phyloP scores from a whole-genome alignment of 2,888 invertebrate genomes.

The Entomobrya proxima region DNA sequence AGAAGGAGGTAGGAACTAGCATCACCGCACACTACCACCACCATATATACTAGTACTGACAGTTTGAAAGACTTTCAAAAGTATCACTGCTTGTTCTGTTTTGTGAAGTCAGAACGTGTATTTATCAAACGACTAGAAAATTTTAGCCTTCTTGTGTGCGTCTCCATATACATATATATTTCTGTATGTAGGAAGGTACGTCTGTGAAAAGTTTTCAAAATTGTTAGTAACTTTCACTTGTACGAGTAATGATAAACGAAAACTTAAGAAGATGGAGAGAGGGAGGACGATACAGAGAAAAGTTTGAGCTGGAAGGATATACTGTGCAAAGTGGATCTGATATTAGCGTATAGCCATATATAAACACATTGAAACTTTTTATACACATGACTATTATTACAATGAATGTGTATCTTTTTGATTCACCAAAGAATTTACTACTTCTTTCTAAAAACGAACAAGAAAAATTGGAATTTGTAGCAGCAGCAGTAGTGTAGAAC shows the following conservation, averaged over 20 bases:
- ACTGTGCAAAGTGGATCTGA: not conserved
- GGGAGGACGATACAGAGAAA: conserved; percentile 27
- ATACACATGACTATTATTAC: not conserved
- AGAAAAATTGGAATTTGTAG: not conserved
- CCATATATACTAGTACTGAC: not conserved
- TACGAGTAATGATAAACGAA: conserved; percentile 50
- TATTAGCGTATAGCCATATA: not conserved
- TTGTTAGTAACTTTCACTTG: conserved; percentile 45
- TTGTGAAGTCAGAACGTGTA: conserved; percentile 19
- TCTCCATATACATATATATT: not conserved
- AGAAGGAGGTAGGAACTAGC: not conserved
- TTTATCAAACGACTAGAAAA: conserved; percentile 13
- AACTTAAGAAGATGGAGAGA: conserved; percentile 32
- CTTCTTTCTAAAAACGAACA: not conserved
- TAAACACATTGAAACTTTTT: not conserved
- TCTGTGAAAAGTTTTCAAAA: conserved; percentile 9
- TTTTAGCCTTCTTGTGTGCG: not conserved
- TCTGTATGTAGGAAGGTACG: too few species aligned
- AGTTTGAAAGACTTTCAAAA: conserved; percentile 45
- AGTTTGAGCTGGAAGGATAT: not conserved
- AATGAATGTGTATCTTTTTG: not conserved
- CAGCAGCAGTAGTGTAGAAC: not conserved
- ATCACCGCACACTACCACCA: not conserved
- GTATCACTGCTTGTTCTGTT: conserved; percentile 16
- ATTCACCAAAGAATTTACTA: conserved; percentile 10